Conservation (phyloP, 1,140 invertebrate genomes). For the Eumeta japonica region DNA sequence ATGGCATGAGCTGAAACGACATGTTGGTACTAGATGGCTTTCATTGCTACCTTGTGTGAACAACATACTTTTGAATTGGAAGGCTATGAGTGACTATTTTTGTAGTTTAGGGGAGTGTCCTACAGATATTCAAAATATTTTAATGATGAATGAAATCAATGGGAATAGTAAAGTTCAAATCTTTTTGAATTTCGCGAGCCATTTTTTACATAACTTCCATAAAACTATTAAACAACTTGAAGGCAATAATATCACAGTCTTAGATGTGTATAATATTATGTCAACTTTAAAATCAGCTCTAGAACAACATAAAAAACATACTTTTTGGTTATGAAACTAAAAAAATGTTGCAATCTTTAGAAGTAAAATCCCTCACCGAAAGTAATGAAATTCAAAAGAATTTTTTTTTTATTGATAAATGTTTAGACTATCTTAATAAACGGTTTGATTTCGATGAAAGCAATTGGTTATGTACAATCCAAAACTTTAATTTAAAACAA, state of each 20-base stretch:
- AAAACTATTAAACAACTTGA: neutral
- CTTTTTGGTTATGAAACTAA: slow-evolving; percentile 1
- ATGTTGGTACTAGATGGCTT: slow-evolving; percentile 7
- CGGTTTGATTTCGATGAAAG: neutral
- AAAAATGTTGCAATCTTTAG: neutral
- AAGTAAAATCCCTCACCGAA: neutral
- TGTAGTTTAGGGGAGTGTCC: slow-evolving; percentile 1
- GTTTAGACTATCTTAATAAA: neutral
- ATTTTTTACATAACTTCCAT: neutral
- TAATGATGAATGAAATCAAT: neutral
- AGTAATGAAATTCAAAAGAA: neutral
- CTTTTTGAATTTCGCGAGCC: neutral
- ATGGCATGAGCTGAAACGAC: slow-evolving; percentile 8
- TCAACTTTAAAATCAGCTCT: neutral
- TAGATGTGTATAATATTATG: neutral
- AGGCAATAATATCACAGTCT: neutral
- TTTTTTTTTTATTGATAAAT: slow-evolving; percentile 1
- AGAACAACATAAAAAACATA: neutral
- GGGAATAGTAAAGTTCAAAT: slow-evolving; percentile 6
- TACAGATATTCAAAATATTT: neutral
- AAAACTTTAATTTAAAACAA: neutral
- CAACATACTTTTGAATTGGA: slow-evolving; percentile 10
- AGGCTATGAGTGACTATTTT: neutral
- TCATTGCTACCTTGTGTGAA: slow-evolving; percentile 8
- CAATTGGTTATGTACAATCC: neutral